Percentiles rank a stretch among this genome's conserved stretches.
phyloP scores from a whole-genome alignment of 2,888 invertebrate genomes.

The Alsophila aescularia region DNA sequence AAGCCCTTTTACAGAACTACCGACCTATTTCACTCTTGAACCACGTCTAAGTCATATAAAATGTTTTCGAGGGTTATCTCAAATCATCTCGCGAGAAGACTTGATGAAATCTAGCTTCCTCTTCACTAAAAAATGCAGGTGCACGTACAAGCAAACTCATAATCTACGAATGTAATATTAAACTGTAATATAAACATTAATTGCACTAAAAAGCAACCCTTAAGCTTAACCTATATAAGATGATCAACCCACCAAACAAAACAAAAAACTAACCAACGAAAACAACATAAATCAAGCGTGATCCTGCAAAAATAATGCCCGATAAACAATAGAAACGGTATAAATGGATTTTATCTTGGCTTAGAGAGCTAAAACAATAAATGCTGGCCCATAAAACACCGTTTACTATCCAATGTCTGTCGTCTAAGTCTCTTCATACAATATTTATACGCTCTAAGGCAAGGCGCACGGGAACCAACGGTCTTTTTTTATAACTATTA shows the following conservation, averaged over 20 bases:
- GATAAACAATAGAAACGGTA: slow-evolving; percentile 56
- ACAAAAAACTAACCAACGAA: slow-evolving; percentile 21
- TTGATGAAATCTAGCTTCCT: too few species aligned
- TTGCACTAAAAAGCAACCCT: not conserved
- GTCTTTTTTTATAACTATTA: slow-evolving; percentile 49
- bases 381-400: slow-evolving; percentile 76
- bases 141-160: too few species aligned
- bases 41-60: too few species aligned
- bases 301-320: slow-evolving; percentile 42
- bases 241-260: not conserved
- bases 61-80: too few species aligned
- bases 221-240: not conserved
- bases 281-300: slow-evolving; percentile 41
- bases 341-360: slow-evolving; percentile 54
- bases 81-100: too few species aligned
- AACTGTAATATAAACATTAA: too few species aligned
- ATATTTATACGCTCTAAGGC: slow-evolving; percentile 67
- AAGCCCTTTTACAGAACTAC: too few species aligned
- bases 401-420: slow-evolving; percentile 76
- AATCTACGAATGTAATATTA: too few species aligned
- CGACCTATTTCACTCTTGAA: too few species aligned
- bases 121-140: too few species aligned
- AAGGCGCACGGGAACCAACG: slow-evolving; percentile 36
- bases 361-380: slow-evolving; percentile 74
- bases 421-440: slow-evolving; percentile 73